Percentiles rank a stretch among this genome's conserved stretches.
Evolutionary conservation across 2,797 vertebrate genomes (phyloP).

Genomic region (Sphenopsis melanotis): DNA sequence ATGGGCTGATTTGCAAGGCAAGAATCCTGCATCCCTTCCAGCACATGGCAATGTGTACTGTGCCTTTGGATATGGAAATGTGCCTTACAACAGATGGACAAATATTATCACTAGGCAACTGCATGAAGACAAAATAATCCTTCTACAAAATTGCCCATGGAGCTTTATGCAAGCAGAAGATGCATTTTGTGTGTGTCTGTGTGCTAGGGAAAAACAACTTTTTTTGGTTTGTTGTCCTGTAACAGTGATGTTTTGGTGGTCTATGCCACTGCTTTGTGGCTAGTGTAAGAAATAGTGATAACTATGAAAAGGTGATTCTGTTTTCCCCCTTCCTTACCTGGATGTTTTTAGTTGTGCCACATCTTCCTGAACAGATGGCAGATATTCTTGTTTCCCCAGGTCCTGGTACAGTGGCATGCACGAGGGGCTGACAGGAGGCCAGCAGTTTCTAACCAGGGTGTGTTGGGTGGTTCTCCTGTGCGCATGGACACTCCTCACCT

Average conservation of each 20-base stretch:
- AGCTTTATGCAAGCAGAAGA: neutral
- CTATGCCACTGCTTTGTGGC: neutral
- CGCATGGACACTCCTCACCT: fast-evolving
- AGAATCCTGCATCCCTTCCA: constrained; percentile 11
- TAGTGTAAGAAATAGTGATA: neutral
- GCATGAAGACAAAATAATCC: neutral
- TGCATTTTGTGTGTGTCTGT: neutral
- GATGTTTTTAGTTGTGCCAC: neutral
- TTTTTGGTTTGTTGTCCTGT: neutral
- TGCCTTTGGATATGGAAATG: neutral
- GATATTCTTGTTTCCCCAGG: neutral
- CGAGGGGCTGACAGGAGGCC: fast-evolving
- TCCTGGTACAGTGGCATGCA: neutral
- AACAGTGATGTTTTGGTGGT: neutral
- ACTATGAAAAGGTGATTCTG: neutral
- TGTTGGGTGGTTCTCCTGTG: neutral
- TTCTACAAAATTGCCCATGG: neutral
- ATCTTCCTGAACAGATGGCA: neutral
- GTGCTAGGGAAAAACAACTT: neutral
- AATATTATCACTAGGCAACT: neutral
- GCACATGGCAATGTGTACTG: neutral
- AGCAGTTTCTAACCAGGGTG: neutral
- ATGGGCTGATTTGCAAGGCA: constrained; percentile 38
- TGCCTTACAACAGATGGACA: constrained; percentile 14
- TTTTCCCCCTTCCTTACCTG: neutral